These are phyloP conservation scores for Xenopus laevis DNA, from an alignment of 2,113 vertebrate species.

Conservation along the genomic window DNA sequence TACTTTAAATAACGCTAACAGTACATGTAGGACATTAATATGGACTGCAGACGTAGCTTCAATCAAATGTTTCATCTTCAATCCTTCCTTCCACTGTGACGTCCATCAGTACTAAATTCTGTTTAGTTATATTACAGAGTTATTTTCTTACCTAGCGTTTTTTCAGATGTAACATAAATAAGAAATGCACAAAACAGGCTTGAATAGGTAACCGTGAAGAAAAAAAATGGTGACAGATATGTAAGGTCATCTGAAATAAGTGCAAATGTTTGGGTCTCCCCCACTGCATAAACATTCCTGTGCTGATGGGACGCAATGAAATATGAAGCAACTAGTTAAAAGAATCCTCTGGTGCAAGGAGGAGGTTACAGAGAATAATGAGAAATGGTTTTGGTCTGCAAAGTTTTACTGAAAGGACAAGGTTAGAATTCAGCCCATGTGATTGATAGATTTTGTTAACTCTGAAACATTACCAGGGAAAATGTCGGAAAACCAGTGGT, in stretches of 20 bases:
- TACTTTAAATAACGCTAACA: no score
- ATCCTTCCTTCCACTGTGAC: neutral
- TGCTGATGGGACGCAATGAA: slow-evolving; percentile 33
- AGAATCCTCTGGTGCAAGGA: slow-evolving; percentile 16
- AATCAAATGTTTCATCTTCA: no score
- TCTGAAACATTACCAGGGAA: no score
- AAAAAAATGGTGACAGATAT: slow-evolving; percentile 31
- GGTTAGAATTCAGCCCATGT: neutral
- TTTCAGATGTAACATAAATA: neutral
- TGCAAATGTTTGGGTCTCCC: slow-evolving; percentile 36
- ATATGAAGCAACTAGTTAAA: slow-evolving; percentile 26
- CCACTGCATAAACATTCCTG: slow-evolving; percentile 33
- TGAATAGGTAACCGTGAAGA: slow-evolving; percentile 13
- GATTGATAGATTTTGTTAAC: neutral
- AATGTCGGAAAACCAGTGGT: no score
- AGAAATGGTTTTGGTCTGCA: slow-evolving; percentile 18
- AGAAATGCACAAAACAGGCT: neutral
- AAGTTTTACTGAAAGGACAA: slow-evolving; percentile 3
- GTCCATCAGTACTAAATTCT: neutral
- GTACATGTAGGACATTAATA: no score
- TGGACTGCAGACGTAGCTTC: no score
- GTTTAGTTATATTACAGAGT: neutral
- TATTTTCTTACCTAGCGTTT: neutral
- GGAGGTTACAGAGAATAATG: slow-evolving; percentile 18
- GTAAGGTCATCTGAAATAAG: slow-evolving; percentile 30